phyloP scores from a whole-genome alignment of 92 coral and sea anemone species.

The Isaurus tuberculatus region DNA sequence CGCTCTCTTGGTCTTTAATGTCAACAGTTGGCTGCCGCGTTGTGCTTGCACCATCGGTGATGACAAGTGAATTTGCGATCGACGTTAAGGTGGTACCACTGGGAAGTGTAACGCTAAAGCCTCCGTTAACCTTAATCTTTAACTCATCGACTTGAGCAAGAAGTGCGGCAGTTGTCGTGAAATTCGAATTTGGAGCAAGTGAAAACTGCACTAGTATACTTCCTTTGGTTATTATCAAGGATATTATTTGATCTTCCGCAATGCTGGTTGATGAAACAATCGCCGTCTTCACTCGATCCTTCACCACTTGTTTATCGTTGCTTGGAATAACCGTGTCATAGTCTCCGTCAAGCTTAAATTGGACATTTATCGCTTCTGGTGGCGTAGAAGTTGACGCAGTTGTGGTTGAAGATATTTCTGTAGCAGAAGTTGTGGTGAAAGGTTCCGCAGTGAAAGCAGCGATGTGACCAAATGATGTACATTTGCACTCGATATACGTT shows the following conservation, averaged over 20 bases:
- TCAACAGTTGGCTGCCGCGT: neutral
- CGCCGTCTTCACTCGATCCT: neutral
- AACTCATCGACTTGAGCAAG: constrained; percentile 11
- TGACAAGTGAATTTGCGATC: constrained; percentile 11
- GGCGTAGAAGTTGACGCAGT: neutral
- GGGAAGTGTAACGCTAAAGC: constrained; percentile 27
- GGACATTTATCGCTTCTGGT: neutral
- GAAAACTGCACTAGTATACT: constrained; percentile 4
- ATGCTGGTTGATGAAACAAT: constrained; percentile 1
- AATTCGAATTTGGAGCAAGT: constrained; percentile 1
- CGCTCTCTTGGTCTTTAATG: neutral
- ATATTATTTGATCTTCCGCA: neutral
- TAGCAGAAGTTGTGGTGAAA: neutral
- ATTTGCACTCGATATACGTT: constrained; percentile 33
- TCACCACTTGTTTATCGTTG: neutral
- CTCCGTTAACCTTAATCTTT: neutral
- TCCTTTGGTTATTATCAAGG: constrained; percentile 12
- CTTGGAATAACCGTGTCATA: neutral
- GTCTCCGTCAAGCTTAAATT: constrained; percentile 10
- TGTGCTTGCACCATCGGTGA: neutral
- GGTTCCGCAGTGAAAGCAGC: constrained; percentile 14
- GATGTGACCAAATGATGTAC: constrained; percentile 17
- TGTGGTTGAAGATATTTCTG: neutral
- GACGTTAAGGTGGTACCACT: constrained; percentile 17
- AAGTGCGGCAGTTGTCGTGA: constrained; percentile 16